phyloP scores from a whole-genome alignment of 2,113 vertebrate species.

The Balaeniceps rex region DNA sequence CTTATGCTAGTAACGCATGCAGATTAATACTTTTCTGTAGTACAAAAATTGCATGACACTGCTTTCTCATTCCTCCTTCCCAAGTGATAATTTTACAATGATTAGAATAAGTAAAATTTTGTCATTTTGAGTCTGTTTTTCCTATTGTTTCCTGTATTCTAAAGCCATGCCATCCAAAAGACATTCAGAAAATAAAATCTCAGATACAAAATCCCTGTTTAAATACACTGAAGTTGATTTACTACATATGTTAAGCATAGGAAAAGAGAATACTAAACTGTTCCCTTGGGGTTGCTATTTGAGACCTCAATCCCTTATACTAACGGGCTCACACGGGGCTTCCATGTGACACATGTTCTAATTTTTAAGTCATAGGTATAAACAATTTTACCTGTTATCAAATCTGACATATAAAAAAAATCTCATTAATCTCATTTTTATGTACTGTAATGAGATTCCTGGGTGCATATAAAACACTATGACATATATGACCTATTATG shows the following conservation, averaged over 20 bases:
- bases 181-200: background rate
- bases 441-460: background rate
- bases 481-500: conserved; percentile 11
- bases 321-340: background rate
- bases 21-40: background rate
- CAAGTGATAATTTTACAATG: background rate
- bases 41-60: background rate
- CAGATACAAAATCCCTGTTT: background rate
- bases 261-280: background rate
- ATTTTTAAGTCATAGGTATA: background rate
- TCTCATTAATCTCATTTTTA: background rate
- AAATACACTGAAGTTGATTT: background rate
- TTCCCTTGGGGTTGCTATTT: background rate
- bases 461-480: background rate
- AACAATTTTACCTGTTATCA: background rate
- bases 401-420: background rate
- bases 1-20: background rate
- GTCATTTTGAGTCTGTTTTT: background rate
- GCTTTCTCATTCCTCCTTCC: background rate
- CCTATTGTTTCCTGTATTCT: background rate
- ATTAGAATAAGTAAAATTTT: background rate
- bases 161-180: background rate
- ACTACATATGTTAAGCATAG: background rate
- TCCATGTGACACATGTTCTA: background rate
- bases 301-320: background rate